Percentiles rank a stretch among this genome's conserved stretches.
phyloP scores from a whole-genome alignment of 2,113 vertebrate species.

The Casuarius casuarius region DNA sequence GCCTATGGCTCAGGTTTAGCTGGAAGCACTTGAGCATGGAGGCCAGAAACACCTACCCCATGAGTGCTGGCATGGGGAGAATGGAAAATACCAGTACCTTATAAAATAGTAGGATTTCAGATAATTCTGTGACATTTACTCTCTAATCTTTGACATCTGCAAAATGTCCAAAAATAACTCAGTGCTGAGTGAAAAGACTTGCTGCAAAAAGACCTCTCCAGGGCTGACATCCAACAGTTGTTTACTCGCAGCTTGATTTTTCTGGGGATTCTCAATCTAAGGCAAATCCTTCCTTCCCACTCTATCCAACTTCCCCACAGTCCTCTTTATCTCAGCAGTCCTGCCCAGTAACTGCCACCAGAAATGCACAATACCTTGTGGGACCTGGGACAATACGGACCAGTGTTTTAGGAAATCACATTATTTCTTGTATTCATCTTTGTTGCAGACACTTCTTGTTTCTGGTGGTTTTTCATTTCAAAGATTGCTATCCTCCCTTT shows the following conservation, averaged over 20 bases:
- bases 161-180: neutral
- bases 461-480: neutral
- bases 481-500: neutral
- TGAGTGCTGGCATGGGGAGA: neutral
- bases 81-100: neutral
- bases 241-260: neutral
- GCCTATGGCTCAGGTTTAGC: constrained; percentile 29
- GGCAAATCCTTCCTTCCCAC: neutral
- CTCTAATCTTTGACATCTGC: neutral
- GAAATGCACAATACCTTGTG: neutral
- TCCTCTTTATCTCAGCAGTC: neutral
- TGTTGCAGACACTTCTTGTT: neutral
- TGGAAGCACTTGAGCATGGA: neutral
- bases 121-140: neutral
- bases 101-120: neutral
- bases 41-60: neutral
- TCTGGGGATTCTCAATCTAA: neutral
- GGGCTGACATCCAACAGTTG: neutral
- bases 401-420: neutral
- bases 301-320: neutral
- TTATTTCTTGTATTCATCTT: neutral
- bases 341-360: neutral
- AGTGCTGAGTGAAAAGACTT: neutral
- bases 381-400: neutral
- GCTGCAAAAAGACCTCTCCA: neutral